Evolutionary conservation across 2,888 invertebrate genomes (phyloP), one percentile per base, ranked within the genome.

Genomic region (Agrochola lychnidis): DNA sequence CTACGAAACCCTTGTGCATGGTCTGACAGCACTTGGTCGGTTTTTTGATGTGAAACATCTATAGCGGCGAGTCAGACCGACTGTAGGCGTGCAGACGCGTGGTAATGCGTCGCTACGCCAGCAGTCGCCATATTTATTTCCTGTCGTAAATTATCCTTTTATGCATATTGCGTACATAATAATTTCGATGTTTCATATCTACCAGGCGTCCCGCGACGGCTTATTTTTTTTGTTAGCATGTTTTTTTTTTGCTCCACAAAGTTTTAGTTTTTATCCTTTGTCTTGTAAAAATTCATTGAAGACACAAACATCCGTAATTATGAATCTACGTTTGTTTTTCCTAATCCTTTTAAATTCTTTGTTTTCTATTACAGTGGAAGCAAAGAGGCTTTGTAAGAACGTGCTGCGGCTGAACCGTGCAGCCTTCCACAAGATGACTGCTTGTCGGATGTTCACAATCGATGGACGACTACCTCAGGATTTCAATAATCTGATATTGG

Each of bases 381-480:
- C 59, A 14, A 78, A 71, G 57, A 74, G 48, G 5, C 59, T 78
- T 4, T 78, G 79, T 48, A 78, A 78, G 53, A 79, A 78, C 40
- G 78, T 78, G n/a, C 66, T 12, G 56, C 59, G 80, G 4, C 16
- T 78, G 36, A 78, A 66, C 19, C 70, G 45, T 16, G 78, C 78
- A 14, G 57, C 25, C 36, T 70, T 78, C 25, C 36, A 53, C 36
- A 59, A 79, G 57, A 64, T 78, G 79, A 53, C 42, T 14, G 79
- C 79, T 45, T 78, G 79, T 66, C 51, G 64, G 51, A 45, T 79
- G 25, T 78, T 79, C 25, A 66, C 42, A 1, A 7, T 79, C 14
- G 40, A 78, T 9, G 69, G 56, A 14, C 30, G 48, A n/a, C 19
- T 77, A 14, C 78, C 77, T 25, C 40, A 66, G 9, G 45, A 45